Base-by-base conservation (phyloP, 1,140 invertebrate species). In the Neomicropteryx cornuta region DNA sequence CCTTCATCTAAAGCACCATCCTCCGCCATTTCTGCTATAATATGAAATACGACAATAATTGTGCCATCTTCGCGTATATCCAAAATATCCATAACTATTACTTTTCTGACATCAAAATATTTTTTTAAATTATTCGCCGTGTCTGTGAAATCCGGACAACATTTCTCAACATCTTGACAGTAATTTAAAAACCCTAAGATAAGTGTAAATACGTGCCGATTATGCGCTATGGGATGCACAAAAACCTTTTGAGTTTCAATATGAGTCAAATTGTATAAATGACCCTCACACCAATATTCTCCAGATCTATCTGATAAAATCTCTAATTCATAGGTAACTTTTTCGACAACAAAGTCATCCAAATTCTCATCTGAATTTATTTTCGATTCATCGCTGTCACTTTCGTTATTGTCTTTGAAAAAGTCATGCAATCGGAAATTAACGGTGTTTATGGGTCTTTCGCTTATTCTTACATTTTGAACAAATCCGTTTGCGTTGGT, bases 281-380 rank as follows among this genome's bases (percentile, higher is more conserved):
- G 51, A 14, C 49, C 59, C 47, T 62, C 53, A 41, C 68, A 70
- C 61, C 63, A 67, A 45, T 68, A 71, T 35, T 59, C 50, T 10
- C 60, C 62, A 3, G 61, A 49, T 10, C 50, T 51, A 8, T 60
- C 54, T 18, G 49, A 52, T 4, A 55, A 33, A 3, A 51, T 28
- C 36, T 51, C 49, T 4, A 69, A 4, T 44, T 54, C 38, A 38
- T 48, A 50, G 30, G 62, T 45, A 4, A 46, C 42, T 41, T 52
- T 48, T 38, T 42, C 40, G 5, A 48, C 37, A 4, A 42, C 32
- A n/a, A n/a, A n/a, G n/a, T n/a, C n/a, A n/a, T n/a, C n/a, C n/a
- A n/a, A n/a, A n/a, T n/a, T n/a, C n/a, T n/a, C n/a, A n/a, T n/a
- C n/a, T n/a, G n/a, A n/a, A n/a, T n/a, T n/a, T n/a, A n/a, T n/a